phyloP scores from a whole-genome alignment of 2,888 invertebrate genomes.

The Drosophila suboccidentalis region DNA sequence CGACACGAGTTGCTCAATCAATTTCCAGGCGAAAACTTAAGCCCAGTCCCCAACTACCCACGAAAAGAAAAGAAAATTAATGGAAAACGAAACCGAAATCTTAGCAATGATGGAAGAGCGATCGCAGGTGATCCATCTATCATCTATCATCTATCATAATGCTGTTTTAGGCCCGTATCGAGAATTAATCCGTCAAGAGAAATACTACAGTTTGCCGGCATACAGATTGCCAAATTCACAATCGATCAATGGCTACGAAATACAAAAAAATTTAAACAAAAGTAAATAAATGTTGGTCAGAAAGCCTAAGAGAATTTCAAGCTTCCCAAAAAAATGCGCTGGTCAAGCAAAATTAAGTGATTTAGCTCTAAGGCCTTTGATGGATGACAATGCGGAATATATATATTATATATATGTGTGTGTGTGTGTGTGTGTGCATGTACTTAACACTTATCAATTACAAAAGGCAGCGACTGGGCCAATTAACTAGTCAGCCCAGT shows the following conservation, averaged over 20 bases:
- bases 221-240: constrained; percentile 77
- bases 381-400: constrained; percentile 56
- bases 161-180: constrained; percentile 79
- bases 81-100: constrained; percentile 28
- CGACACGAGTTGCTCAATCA: constrained; percentile 76
- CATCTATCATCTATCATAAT: constrained; percentile 81
- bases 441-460: constrained; percentile 68
- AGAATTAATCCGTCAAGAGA: constrained; percentile 83
- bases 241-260: constrained; percentile 64
- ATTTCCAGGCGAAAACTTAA: constrained; percentile 77
- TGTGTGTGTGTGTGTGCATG: not conserved
- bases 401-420: not conserved
- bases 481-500: constrained; percentile 70
- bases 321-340: constrained; percentile 12
- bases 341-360: constrained; percentile 42
- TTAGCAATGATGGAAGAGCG: constrained; percentile 64
- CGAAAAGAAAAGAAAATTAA: constrained; percentile 19
- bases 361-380: constrained; percentile 66
- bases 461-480: constrained; percentile 71
- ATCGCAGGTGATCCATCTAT: constrained; percentile 72
- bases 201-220: constrained; percentile 20
- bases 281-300: constrained; percentile 35
- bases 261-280: not conserved
- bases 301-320: constrained; percentile 14
- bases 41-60: constrained; percentile 17